A percentile compares a stretch with the other conserved stretches of the same genome.
Conservation (phyloP, 2,888 invertebrate species). For the Caradrina kadenii region DNA sequence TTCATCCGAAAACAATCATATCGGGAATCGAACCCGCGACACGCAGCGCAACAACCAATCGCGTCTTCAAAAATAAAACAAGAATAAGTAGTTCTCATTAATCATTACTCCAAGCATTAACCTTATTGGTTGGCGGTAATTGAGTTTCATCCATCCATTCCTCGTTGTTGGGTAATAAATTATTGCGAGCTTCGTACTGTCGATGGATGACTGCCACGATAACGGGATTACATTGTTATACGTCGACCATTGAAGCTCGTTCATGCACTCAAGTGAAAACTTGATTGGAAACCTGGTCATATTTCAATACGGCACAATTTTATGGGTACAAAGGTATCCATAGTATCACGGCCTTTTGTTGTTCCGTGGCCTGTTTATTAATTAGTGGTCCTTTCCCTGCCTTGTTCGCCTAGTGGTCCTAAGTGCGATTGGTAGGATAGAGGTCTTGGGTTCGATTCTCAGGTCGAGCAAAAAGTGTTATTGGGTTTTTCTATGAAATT, state of each 20-base stretch:
- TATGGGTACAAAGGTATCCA: background rate
- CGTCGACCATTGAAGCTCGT: conserved; percentile 47
- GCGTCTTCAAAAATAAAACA: background rate
- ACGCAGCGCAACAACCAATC: background rate
- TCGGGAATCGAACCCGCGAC: background rate
- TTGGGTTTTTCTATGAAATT: too few relatives aligned
- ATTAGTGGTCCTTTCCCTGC: background rate
- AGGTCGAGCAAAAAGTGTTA: too few relatives aligned
- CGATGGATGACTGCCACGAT: conserved; percentile 44
- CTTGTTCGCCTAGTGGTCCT: too few relatives aligned
- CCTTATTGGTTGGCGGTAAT: conserved; percentile 37
- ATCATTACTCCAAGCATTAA: conserved; percentile 26
- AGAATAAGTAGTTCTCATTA: conserved; percentile 13
- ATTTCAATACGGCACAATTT: conserved; percentile 36
- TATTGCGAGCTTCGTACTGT: conserved; percentile 35
- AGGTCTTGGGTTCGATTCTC: too few relatives aligned
- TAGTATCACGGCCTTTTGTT: background rate
- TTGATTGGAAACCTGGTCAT: conserved; percentile 50
- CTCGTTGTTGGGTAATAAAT: conserved; percentile 49
- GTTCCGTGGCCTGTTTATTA: background rate
- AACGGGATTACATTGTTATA: conserved; percentile 57
- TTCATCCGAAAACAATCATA: too few relatives aligned
- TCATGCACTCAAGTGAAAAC: conserved; percentile 43
- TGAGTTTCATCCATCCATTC: conserved; percentile 48
- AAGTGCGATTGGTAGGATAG: too few relatives aligned